Conservation (phyloP, 2,797 vertebrate genomes). For the Chrysocyon brachyurus region DNA sequence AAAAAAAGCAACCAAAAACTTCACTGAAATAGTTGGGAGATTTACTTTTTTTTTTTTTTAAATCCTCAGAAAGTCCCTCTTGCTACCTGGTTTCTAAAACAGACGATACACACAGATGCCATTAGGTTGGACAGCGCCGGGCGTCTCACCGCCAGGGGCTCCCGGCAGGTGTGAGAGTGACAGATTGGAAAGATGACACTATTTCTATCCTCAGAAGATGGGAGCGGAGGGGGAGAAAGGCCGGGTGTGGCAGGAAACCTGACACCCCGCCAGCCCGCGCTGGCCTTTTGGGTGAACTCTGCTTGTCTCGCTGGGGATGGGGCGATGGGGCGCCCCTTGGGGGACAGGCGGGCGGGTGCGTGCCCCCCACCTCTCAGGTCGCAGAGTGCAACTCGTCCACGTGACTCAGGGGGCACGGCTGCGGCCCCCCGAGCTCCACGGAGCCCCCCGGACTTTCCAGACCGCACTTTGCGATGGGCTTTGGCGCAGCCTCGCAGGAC, state of each 20-base stretch:
- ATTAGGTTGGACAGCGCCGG: conserved; percentile 67
- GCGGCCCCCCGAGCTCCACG: background rate
- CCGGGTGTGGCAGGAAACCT: background rate
- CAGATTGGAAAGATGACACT: conserved; percentile 49
- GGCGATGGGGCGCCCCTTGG: background rate
- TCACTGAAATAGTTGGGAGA: background rate
- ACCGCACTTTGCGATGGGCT: background rate
- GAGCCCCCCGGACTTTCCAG: conserved; percentile 34
- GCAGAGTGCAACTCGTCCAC: background rate
- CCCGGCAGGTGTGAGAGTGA: conserved; percentile 50
- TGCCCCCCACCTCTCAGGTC: background rate
- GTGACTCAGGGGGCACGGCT: background rate
- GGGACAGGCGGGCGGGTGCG: background rate
- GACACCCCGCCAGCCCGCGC: background rate
- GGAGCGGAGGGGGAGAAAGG: background rate
- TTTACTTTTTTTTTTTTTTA: background rate
- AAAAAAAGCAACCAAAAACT: background rate
- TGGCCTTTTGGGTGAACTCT: conserved; percentile 51
- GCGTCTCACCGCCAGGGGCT: background rate
- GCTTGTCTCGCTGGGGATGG: background rate
- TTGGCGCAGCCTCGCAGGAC: background rate
- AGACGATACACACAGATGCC: conserved; percentile 89
- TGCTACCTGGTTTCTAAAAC: conserved; percentile 90
- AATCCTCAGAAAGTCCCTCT: conserved; percentile 87
- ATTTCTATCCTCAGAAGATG: conserved; percentile 25